Conservation (phyloP, 2,888 invertebrate species). For the Hirtodrosophila cameraria region DNA sequence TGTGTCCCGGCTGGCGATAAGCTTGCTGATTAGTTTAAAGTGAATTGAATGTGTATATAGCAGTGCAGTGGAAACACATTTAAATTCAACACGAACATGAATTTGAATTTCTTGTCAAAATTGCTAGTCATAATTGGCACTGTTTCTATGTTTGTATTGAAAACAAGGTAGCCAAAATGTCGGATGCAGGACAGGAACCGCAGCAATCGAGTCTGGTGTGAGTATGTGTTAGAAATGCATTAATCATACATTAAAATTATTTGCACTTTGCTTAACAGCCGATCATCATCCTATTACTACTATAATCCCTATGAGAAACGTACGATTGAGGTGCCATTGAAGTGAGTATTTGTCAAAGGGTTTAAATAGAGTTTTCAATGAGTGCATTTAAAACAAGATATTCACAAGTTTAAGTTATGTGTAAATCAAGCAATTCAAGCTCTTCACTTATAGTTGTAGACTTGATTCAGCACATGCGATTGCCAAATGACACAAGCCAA, state of each 20-base stretch:
- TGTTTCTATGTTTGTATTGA: slow-evolving; percentile 3
- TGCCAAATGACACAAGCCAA: no score
- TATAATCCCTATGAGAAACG: slow-evolving; percentile 66
- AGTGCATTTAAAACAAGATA: no score
- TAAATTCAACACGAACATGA: background rate
- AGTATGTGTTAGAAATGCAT: slow-evolving; percentile 24
- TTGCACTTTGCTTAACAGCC: slow-evolving; percentile 24
- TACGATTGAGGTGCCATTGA: slow-evolving; percentile 58
- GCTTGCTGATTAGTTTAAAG: slow-evolving; percentile 55
- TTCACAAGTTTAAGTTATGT: no score
- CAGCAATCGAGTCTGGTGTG: slow-evolving; percentile 26
- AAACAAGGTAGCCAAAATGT: slow-evolving; percentile 28
- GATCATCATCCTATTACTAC: slow-evolving; percentile 52
- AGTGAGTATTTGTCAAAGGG: slow-evolving; percentile 35
- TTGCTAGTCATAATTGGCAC: slow-evolving; percentile 28
- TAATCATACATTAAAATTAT: background rate
- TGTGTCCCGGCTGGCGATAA: slow-evolving; percentile 24
- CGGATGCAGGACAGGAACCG: slow-evolving; percentile 11
- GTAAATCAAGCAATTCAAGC: no score
- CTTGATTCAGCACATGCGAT: no score
- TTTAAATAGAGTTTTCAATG: no score
- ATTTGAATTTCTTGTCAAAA: slow-evolving; percentile 73
- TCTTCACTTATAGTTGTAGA: no score
- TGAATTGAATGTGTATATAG: slow-evolving; percentile 64
- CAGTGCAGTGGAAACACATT: slow-evolving; percentile 1